Conservation (phyloP, 2,797 vertebrate species). For the Phataginus tetradactyla region DNA sequence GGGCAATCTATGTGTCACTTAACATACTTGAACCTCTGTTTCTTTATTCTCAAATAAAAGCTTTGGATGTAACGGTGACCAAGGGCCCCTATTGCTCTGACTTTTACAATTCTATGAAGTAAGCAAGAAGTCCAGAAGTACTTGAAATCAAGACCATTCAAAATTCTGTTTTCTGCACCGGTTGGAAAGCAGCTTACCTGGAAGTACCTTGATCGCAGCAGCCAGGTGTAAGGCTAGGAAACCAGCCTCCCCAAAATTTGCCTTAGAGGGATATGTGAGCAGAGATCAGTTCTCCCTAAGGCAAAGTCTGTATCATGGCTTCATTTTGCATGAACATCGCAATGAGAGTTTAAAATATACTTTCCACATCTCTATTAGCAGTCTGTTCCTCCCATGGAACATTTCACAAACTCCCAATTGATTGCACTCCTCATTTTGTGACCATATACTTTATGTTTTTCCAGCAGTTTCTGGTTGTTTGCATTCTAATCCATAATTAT, state of each 20-base stretch:
- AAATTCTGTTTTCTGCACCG: not conserved
- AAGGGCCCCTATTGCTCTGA: not conserved
- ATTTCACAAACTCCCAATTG: slow-evolving; percentile 38
- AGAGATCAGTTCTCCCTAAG: slow-evolving; percentile 58
- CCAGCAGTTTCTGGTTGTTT: slow-evolving; percentile 51
- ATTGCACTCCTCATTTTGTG: slow-evolving; percentile 22
- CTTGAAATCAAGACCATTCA: slow-evolving; percentile 43
- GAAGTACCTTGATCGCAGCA: slow-evolving; percentile 23
- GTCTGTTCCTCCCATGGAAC: slow-evolving; percentile 35
- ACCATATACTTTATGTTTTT: slow-evolving; percentile 31
- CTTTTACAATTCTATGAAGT: not conserved
- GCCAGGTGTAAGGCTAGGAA: not conserved
- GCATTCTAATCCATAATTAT: slow-evolving; percentile 58
- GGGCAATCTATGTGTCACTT: not conserved
- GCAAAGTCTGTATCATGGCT: slow-evolving; percentile 18
- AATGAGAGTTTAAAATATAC: slow-evolving; percentile 61
- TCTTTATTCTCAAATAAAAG: not conserved
- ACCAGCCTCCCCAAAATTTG: slow-evolving; percentile 23
- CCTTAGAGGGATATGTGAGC: slow-evolving; percentile 17
- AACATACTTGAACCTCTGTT: not conserved
- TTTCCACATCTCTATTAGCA: slow-evolving; percentile 71
- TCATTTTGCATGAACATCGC: slow-evolving; percentile 67
- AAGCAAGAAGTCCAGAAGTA: slow-evolving; percentile 21
- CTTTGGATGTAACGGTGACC: not conserved
- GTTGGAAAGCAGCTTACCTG: slow-evolving; percentile 21